Evolutionary conservation across 2,888 invertebrate genomes (phyloP).

Genomic region (Melanostoma mellinum): DNA sequence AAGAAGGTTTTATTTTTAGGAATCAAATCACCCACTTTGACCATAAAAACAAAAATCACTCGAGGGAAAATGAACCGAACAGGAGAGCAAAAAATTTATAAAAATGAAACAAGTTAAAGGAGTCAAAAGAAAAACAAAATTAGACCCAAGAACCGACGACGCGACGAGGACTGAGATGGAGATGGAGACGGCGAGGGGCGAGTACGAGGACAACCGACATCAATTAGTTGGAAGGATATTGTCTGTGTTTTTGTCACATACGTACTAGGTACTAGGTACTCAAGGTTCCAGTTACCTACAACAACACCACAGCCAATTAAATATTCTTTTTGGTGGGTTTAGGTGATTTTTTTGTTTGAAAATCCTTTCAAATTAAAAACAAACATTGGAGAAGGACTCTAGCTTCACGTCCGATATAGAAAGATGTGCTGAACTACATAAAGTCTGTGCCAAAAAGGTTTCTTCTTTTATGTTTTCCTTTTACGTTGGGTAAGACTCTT

Average conservation of each 20-base stretch:
- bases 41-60: slow-evolving; percentile 48
- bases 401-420: not conserved
- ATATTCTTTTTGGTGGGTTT: slow-evolving; percentile 57
- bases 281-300: too few relatives aligned
- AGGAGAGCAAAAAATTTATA: too few relatives aligned
- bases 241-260: slow-evolving; percentile 33
- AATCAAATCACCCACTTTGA: slow-evolving; percentile 57
- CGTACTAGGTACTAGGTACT: not conserved
- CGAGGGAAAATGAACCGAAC: slow-evolving; percentile 33
- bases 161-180: not conserved
- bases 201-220: slow-evolving; percentile 39
- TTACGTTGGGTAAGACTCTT: slow-evolving; percentile 11
- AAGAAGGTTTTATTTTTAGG: slow-evolving; percentile 45
- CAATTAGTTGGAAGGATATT: slow-evolving; percentile 61
- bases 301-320: slow-evolving; percentile 53
- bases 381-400: slow-evolving; percentile 48
- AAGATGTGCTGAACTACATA: slow-evolving; percentile 36
- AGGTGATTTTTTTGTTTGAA: slow-evolving; percentile 6
- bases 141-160: not conserved
- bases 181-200: not conserved
- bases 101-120: slow-evolving; percentile 40
- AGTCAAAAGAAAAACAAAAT: slow-evolving; percentile 2
- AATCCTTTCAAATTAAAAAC: slow-evolving; percentile 63
- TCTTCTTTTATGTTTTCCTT: slow-evolving; percentile 16
- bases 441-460: slow-evolving; percentile 20